These are phyloP conservation scores for Thinocorus orbignyianus DNA, from an alignment of 2,113 vertebrate genomes.

Conservation along the genomic window DNA sequence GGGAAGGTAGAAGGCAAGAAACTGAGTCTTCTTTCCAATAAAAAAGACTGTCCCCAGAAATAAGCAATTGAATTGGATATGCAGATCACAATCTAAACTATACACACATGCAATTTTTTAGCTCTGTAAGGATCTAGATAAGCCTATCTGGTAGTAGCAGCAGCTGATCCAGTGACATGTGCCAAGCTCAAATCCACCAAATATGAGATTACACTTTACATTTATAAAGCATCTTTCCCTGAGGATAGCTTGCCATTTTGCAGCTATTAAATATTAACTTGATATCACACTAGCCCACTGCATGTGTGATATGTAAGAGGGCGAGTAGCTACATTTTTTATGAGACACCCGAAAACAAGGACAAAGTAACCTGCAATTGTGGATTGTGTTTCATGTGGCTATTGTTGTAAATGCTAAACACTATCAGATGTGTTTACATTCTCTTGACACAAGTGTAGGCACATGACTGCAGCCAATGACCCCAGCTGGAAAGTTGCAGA, in stretches of 20 bases:
- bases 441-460: not conserved
- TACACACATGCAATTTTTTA: not conserved
- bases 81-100: not conserved
- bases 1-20: not conserved
- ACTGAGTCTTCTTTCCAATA: rapidly evolving
- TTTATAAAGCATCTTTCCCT: not conserved
- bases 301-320: not conserved
- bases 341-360: not conserved
- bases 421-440: not conserved
- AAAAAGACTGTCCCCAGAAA: not conserved
- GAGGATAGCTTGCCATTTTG: not conserved
- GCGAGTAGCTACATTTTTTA: not conserved
- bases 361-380: not conserved
- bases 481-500: not conserved
- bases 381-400: not conserved
- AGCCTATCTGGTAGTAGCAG: slow-evolving; percentile 12
- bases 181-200: slow-evolving; percentile 15
- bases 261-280: slow-evolving; percentile 26
- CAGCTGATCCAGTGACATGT: not conserved
- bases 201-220: not conserved
- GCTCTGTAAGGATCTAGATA: not conserved
- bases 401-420: not conserved
- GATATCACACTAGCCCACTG: not conserved
- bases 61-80: not conserved
- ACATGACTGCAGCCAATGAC: not conserved